Percentiles rank a stretch among this genome's conserved stretches.
phyloP scores from a whole-genome alignment of 2,113 vertebrate genomes.

The Sylvia atricapilla region DNA sequence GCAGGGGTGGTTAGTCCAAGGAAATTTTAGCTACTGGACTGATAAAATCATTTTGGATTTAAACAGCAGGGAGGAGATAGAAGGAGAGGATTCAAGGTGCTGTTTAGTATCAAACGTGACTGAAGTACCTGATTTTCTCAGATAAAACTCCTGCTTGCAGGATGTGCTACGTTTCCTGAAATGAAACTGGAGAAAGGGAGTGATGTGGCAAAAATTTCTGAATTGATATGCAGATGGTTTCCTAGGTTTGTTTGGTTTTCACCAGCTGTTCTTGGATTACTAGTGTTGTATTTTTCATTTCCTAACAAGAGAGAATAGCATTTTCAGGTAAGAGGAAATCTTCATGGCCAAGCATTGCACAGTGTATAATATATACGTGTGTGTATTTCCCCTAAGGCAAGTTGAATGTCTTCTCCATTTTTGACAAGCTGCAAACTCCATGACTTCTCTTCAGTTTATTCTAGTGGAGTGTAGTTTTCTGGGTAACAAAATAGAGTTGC shows the following conservation, averaged over 20 bases:
- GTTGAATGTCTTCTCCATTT: not conserved
- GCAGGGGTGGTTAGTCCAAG: not conserved
- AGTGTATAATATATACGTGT: not conserved
- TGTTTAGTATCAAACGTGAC: not conserved
- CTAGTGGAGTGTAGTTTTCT: not conserved
- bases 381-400: not conserved
- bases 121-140: not conserved
- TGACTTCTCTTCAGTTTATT: not conserved
- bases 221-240: not conserved
- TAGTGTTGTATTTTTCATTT: not conserved
- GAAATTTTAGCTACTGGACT: not conserved
- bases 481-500: not conserved
- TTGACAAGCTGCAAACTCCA: not conserved
- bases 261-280: not conserved
- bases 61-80: not conserved
- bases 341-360: not conserved
- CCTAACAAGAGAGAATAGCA: not conserved
- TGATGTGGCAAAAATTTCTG: not conserved
- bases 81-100: not conserved
- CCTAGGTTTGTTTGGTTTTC: not conserved
- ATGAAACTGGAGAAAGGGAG: not conserved
- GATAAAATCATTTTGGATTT: conserved; percentile 11
- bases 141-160: not conserved
- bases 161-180: not conserved
- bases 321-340: conserved; percentile 16